Percentiles rank a stretch among this genome's conserved stretches.
Evolutionary conservation across 2,797 vertebrate species (phyloP).

Genomic region (Sciurus carolinensis): DNA sequence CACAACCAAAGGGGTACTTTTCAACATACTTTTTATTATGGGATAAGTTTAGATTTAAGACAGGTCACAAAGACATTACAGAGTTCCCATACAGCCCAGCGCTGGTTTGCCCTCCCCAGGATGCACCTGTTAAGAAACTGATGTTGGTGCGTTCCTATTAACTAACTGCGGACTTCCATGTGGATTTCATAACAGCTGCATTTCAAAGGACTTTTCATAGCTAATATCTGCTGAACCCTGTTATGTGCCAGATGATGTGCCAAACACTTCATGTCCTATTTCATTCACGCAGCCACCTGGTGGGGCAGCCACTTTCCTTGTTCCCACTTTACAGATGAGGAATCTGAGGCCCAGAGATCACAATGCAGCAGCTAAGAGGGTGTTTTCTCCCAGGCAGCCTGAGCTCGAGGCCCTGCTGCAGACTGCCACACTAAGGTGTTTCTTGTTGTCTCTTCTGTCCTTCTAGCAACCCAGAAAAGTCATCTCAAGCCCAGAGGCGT

Average conservation of each 20-base stretch:
- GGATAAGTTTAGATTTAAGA: no score
- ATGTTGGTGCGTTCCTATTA: no score
- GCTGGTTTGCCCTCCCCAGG: no score
- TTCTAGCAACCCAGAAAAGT: not conserved
- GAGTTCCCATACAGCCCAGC: no score
- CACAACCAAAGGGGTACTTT: not conserved
- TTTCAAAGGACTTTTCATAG: not conserved
- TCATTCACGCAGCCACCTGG: not conserved
- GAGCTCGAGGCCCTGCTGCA: not conserved
- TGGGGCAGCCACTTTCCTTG: not conserved
- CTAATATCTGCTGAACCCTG: not conserved
- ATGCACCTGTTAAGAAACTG: no score
- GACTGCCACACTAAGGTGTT: fast-evolving
- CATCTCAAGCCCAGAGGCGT: not conserved
- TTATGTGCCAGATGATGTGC: not conserved
- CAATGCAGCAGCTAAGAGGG: not conserved
- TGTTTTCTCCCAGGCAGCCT: not conserved
- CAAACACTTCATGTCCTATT: not conserved
- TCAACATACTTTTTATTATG: no score
- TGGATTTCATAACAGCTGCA: not conserved
- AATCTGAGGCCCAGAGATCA: not conserved
- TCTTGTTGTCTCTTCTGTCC: not conserved
- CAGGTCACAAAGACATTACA: no score
- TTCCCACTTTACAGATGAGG: not conserved
- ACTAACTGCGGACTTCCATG: no score